Evolutionary conservation across 2,888 invertebrate species (phyloP), one percentile per base, ranked within the genome.

Genomic region (Hypomecis punctinalis): DNA sequence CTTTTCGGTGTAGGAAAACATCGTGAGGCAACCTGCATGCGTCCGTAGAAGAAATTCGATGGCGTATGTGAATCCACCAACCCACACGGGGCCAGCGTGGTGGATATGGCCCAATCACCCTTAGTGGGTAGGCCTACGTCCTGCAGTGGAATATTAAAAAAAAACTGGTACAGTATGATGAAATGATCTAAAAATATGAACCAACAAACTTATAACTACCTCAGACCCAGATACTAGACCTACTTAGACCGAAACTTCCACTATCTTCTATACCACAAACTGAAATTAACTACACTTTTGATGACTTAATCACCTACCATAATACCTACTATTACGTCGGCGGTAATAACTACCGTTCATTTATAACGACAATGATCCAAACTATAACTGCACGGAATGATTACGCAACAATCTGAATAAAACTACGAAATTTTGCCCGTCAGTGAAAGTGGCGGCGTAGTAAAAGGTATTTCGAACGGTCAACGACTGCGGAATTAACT

Each of bases 391-490:
- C 76, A 77, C 76, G 79, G 81, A 68, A 69, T 61, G 39, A 71
- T 91, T 91, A 76, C 88, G 77, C 88, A 82, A 90, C 74, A 8
- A 11, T 46, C 66, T 66, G 66, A 66, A 77, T 76, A 78, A 80
- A 83, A 77, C 79, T 79, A 81, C 79, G 80, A 85, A 85, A 82
- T 82, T 71, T 81, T 76, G 80, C 79, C 68, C 72, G 69, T 63
- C 77, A 89, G 91, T 89, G 90, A 90, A 91, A 91, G 90, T 89
- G 83, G 53, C 58, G 58, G 66, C 56, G 66, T 73, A 78, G 74
- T 72, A 76, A 79, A 79, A 75, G 71, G 72, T 74, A 76, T 78
- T 81, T 77, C 72, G 74, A 70, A 73, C 81, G 85, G 82, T 83
- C 82, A 77, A 76, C 71, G 81, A 77, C 71, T 65, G 55, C 62